These are phyloP conservation scores for Glyphotaelius pellucidus DNA, from an alignment of 2,888 invertebrate species.

Conservation along the genomic window DNA sequence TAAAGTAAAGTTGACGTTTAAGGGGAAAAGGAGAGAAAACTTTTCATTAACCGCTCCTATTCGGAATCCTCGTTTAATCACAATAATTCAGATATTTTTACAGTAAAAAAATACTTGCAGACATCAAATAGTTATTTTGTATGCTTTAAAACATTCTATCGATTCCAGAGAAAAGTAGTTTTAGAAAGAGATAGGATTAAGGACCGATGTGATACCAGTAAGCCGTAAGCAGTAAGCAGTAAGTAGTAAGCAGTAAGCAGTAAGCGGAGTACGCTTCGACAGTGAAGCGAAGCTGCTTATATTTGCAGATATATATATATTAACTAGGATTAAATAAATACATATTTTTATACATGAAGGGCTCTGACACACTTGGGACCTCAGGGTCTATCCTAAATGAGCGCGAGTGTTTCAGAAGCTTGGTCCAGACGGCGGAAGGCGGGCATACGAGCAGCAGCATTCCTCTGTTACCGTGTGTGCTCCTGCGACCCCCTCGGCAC, in stretches of 20 bases:
- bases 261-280: not conserved
- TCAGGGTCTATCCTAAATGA: not conserved
- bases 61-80: not conserved
- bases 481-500: too few relatives aligned
- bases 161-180: constrained; percentile 60
- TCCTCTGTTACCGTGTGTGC: too few relatives aligned
- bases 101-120: not conserved
- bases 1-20: not conserved
- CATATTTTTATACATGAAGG: constrained; percentile 61
- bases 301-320: constrained; percentile 30
- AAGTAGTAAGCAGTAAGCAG: constrained; percentile 52
- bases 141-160: constrained; percentile 52
- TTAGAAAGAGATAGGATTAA: constrained; percentile 53
- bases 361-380: not conserved
- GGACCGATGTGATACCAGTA: constrained; percentile 65
- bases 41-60: not conserved
- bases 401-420: too few relatives aligned
- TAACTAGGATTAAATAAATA: constrained; percentile 51
- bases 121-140: not conserved
- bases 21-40: too few relatives aligned
- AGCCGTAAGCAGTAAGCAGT: constrained; percentile 49
- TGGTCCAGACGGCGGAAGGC: too few relatives aligned
- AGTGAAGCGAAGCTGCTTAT: constrained; percentile 35
- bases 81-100: not conserved
- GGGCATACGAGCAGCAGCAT: too few relatives aligned